phyloP scores from a whole-genome alignment of 53 echinoderm and acorn worm genomes.

The Henricia sp. region DNA sequence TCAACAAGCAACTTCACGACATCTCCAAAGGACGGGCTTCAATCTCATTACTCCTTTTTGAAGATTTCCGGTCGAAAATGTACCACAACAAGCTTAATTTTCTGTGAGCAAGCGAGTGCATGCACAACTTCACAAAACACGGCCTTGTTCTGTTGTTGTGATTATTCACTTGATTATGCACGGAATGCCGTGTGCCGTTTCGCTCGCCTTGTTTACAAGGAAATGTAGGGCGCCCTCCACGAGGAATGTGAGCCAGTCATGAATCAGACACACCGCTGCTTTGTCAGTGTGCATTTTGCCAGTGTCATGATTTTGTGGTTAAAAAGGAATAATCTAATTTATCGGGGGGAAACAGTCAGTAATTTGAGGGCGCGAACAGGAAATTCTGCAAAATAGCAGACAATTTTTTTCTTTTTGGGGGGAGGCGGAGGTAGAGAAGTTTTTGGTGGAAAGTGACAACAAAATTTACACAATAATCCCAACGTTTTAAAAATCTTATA shows the following conservation, averaged over 20 bases:
- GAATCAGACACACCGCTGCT: slow-evolving; percentile 13
- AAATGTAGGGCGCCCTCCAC: slow-evolving; percentile 52
- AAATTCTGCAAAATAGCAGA: too few species aligned
- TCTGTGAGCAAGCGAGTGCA: neutral
- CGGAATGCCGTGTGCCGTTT: slow-evolving; percentile 15
- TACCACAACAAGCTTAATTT: neutral
- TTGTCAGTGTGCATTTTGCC: too few species aligned
- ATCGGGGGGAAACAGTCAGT: too few species aligned
- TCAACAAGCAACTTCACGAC: neutral
- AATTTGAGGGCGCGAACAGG: too few species aligned
- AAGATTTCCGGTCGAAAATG: neutral
- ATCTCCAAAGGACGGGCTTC: neutral
- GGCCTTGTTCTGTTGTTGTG: slow-evolving; percentile 1
- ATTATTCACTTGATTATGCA: slow-evolving; percentile 39
- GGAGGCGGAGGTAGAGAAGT: too few species aligned
- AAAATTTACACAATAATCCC: too few species aligned
- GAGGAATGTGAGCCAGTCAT: slow-evolving; percentile 47
- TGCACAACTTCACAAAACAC: neutral
- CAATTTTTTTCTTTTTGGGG: too few species aligned
- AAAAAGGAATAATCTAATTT: too few species aligned
- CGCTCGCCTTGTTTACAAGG: slow-evolving; percentile 56
- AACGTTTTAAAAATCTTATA: too few species aligned
- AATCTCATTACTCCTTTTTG: neutral
- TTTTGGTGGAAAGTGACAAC: too few species aligned
- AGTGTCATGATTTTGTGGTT: too few species aligned